Percentiles rank a stretch among this genome's conserved stretches.
phyloP scores from a whole-genome alignment of 1,140 invertebrate species.

The Pectinophora gossypiella region DNA sequence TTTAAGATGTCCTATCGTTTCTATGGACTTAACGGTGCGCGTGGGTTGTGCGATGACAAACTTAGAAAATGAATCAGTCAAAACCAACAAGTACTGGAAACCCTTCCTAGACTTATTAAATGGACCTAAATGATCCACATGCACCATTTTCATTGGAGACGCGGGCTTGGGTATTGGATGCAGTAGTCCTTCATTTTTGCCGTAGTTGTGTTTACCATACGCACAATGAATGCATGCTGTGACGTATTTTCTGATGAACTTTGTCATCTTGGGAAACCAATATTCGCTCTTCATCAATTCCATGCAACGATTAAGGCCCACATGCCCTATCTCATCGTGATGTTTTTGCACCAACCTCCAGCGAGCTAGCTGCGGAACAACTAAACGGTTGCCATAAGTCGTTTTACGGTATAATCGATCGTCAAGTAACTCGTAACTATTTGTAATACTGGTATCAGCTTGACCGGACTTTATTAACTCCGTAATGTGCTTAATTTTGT shows the following conservation, averaged over 20 bases:
- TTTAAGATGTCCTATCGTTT: constrained; percentile 3
- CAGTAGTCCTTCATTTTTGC: constrained; percentile 5
- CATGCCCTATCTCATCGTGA: neutral
- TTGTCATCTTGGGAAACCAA: neutral
- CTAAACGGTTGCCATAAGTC: neutral
- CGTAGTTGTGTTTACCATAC: constrained; percentile 21
- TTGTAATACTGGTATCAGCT: neutral
- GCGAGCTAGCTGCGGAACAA: neutral
- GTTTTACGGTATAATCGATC: neutral
- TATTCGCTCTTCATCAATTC: neutral
- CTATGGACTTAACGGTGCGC: constrained; percentile 12
- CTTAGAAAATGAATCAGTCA: constrained; percentile 46
- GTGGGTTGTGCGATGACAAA: constrained; percentile 29
- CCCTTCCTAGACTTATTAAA: constrained; percentile 22
- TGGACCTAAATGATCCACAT: constrained; percentile 28
- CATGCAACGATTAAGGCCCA: neutral
- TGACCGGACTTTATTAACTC: too few species aligned
- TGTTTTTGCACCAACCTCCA: neutral
- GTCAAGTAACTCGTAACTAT: neutral
- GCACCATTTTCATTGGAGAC: constrained; percentile 18
- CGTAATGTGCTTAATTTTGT: too few species aligned
- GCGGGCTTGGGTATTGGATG: constrained; percentile 22
- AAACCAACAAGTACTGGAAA: constrained; percentile 30
- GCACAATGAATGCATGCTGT: constrained; percentile 11
- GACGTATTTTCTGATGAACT: neutral